phyloP scores from a whole-genome alignment of 2,888 invertebrate genomes.

The Operophtera brumata region DNA sequence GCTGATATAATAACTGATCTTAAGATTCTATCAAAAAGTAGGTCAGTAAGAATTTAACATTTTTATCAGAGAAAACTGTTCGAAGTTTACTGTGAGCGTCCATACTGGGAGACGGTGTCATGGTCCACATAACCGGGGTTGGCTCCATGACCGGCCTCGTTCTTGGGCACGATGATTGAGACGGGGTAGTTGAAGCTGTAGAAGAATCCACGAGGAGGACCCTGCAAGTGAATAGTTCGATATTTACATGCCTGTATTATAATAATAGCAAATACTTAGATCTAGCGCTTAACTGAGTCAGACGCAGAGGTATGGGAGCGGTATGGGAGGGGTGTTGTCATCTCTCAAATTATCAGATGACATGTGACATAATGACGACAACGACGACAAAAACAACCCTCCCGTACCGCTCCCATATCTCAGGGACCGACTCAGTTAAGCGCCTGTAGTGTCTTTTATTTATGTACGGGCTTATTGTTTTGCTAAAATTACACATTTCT shows the following conservation, averaged over 20 bases:
- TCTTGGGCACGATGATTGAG: conserved; percentile 69
- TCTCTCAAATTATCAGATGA: no score
- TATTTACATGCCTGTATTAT: background rate
- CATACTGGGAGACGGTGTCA: conserved; percentile 46
- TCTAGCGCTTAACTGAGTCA: no score
- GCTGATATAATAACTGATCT: background rate
- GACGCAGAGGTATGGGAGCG: no score
- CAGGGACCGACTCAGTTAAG: no score
- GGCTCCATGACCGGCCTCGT: conserved; percentile 40
- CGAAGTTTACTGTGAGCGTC: conserved; percentile 24
- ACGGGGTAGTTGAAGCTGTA: conserved; percentile 86
- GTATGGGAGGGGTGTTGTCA: no score
- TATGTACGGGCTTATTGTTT: no score
- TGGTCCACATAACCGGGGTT: conserved; percentile 51
- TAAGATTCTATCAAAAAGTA: no score
- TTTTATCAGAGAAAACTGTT: background rate
- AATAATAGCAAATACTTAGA: background rate
- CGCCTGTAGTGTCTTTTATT: no score
- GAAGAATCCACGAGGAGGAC: conserved; percentile 86
- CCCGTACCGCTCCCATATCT: no score
- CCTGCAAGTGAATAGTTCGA: conserved; percentile 46
- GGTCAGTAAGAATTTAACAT: background rate
- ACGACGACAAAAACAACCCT: no score
- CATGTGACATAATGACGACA: no score
- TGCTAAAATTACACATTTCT: no score